Base-by-base conservation (phyloP, 1,140 invertebrate genomes). In the Archivesica marissinica region DNA sequence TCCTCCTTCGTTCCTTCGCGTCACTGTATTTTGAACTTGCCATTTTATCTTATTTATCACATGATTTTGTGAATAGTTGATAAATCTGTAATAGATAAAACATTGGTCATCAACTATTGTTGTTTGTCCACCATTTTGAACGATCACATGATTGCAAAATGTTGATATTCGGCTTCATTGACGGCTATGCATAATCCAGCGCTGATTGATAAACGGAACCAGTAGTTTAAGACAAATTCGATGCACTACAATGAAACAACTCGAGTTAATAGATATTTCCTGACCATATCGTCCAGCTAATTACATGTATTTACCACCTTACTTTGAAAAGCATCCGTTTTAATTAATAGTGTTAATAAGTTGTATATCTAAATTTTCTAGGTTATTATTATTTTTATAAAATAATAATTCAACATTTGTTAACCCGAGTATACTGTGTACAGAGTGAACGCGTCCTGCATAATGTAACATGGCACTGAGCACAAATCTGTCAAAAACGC, bases 121-220 rank as follows among this genome's bases (percentile, higher is more conserved):
- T 33, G 17, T 64, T 35, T 52, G 30, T 75, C 80, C 80, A 56
- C 80, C 80, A 83, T 83, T 83, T 83, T 83, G 80, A 75, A 61
- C n/a, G n/a, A 30, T 83, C 80, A 75, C 80, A 83, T 81, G 79
- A 80, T 33, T 13, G 11, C 35, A 13, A 2, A 15, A 11, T 13
- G 4, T 30, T n/a, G 0, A 20, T 38, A n/a, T 38, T 41, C 2
- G 2, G 17, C 15, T 38, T 23, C 3, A 15, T 11, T n/a, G 9
- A 23, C 7, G 9, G 28, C 7, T 23, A n/a, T 23, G 56, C 7
- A 61, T 11, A 7, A 61, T 11, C 11, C 20, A 25, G 17, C 23
- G 15, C 2, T 1, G 23, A 25, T 17, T 64, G 33, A 64, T 64
- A 30, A 28, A 15, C 15, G 33, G 23, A 23, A 23, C 33, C 2